Evolutionary conservation across 64 coral and sea anemone species (phyloP).

Genomic region (Platygyra sinensis): DNA sequence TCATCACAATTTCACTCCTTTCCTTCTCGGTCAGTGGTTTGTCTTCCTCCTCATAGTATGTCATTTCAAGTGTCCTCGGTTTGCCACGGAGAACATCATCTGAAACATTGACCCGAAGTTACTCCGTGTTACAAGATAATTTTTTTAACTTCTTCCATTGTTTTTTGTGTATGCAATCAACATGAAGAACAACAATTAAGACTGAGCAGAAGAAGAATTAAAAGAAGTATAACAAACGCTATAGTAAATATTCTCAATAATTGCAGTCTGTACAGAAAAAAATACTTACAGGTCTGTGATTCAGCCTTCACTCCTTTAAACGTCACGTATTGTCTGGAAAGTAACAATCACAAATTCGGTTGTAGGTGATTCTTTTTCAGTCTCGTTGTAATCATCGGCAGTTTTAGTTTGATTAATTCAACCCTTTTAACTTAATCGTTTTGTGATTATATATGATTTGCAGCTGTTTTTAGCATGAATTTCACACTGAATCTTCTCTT

Average conservation of each 20-base stretch:
- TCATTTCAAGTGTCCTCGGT: conserved; percentile 11
- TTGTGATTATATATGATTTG: too few relatives aligned
- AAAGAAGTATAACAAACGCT: not conserved
- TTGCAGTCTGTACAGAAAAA: not conserved
- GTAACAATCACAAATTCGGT: not conserved
- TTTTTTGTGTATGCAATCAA: too few relatives aligned
- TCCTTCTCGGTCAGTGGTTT: not conserved
- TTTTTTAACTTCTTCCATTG: not conserved
- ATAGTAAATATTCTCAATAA: not conserved
- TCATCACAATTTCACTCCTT: not conserved
- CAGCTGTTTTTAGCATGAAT: too few relatives aligned
- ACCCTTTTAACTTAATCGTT: too few relatives aligned
- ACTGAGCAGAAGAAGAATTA: not conserved
- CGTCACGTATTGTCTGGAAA: not conserved
- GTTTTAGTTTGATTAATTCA: too few relatives aligned
- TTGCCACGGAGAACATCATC: not conserved
- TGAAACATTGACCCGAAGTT: not conserved
- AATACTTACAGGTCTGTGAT: not conserved
- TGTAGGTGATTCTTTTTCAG: too few relatives aligned
- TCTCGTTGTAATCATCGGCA: too few relatives aligned
- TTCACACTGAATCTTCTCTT: too few relatives aligned
- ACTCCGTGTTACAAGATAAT: not conserved
- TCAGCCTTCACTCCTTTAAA: conserved; percentile 1
- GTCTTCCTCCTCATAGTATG: not conserved
- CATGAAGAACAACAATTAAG: too few relatives aligned